phyloP scores from a whole-genome alignment of 1,140 invertebrate species.

The Temnothorax curvispinosus region DNA sequence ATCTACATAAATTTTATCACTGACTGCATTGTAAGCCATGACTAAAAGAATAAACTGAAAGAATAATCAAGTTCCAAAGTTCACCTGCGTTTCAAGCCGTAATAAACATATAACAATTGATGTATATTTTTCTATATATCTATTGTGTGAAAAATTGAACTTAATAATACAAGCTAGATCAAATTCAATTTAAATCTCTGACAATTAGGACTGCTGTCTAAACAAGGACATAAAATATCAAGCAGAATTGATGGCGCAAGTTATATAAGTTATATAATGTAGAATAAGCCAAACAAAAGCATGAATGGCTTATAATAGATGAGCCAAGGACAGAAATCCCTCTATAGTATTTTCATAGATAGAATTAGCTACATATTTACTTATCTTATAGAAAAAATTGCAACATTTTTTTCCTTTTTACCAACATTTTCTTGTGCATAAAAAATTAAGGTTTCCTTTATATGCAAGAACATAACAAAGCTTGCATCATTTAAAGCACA shows the following conservation, averaged over 20 bases:
- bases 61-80: background rate
- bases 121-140: background rate
- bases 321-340: constrained; percentile 10
- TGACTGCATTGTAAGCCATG: too few species aligned
- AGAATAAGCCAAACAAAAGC: background rate
- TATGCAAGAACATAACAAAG: background rate
- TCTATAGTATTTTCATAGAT: background rate
- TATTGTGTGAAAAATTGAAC: background rate
- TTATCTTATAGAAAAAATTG: background rate
- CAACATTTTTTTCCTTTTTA: background rate
- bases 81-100: background rate
- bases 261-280: background rate
- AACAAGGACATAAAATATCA: constrained; percentile 4
- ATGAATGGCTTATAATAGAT: constrained; percentile 28
- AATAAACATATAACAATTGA: background rate
- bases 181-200: background rate
- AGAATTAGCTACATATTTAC: background rate
- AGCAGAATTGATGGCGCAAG: background rate
- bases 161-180: background rate
- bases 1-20: background rate
- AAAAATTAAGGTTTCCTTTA: background rate
- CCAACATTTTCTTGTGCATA: background rate
- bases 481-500: background rate
- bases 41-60: too few species aligned
- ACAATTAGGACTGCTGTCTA: background rate